Percentiles rank a stretch among this genome's conserved stretches.
phyloP scores from a whole-genome alignment of 2,797 vertebrate genomes.

The Echiichthys vipera region DNA sequence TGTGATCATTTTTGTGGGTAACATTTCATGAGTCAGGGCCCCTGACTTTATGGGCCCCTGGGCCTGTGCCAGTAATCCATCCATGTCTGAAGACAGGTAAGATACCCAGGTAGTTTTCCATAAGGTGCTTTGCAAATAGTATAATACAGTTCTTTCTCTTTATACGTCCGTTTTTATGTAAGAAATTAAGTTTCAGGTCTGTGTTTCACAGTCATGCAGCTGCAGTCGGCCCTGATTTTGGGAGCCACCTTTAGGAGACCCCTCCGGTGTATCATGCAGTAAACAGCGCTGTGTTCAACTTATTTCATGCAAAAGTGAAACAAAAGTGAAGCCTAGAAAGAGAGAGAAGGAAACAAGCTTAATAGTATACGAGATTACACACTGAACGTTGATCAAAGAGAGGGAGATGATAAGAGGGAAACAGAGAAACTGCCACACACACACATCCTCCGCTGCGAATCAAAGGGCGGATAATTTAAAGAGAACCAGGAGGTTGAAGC shows the following conservation, averaged over 20 bases:
- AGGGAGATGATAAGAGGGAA: neutral
- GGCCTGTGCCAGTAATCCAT: too few relatives aligned
- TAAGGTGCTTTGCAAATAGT: too few relatives aligned
- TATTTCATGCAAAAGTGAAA: neutral
- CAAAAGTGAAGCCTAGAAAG: neutral
- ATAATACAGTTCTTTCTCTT: too few relatives aligned
- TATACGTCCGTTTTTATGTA: too few relatives aligned
- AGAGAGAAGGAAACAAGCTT: neutral
- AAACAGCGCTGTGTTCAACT: neutral
- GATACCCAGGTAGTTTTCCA: too few relatives aligned
- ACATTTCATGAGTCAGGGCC: too few relatives aligned
- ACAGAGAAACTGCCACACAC: neutral
- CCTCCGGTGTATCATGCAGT: neutral
- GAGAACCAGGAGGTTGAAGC: constrained; percentile 24
- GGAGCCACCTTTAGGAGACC: neutral
- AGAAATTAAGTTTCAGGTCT: too few relatives aligned
- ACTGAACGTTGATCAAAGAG: constrained; percentile 15
- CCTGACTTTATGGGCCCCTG: too few relatives aligned
- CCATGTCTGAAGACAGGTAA: too few relatives aligned
- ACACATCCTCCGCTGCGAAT: neutral
- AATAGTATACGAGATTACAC: neutral
- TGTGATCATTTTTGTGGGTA: too few relatives aligned
- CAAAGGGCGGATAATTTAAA: constrained; percentile 4
- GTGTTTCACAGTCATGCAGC: neutral
- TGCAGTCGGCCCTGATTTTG: neutral